Conservation (phyloP, 35 echinoderm and acorn worm genomes). For the Heliocidaris tuberculata region DNA sequence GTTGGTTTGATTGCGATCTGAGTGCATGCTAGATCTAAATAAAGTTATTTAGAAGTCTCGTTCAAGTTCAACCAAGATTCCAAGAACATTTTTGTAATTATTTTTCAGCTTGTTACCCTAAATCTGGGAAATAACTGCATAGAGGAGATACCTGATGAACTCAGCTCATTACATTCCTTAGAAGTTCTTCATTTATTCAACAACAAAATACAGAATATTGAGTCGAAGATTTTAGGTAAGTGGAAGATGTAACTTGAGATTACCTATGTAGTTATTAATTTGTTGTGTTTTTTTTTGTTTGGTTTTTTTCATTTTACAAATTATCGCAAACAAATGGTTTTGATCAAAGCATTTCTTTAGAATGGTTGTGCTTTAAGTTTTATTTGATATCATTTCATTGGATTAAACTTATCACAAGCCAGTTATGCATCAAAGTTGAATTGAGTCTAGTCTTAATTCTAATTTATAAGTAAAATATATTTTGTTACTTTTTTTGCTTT, state of each 20-base stretch:
- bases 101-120: background rate
- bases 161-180: background rate
- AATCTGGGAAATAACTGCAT: constrained; percentile 25
- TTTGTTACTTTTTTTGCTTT: background rate
- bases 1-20: too few relatives aligned
- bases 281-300: too few relatives aligned
- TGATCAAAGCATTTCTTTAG: too few relatives aligned
- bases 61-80: too few relatives aligned
- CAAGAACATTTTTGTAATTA: background rate
- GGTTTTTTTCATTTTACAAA: background rate
- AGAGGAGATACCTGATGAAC: constrained; percentile 1
- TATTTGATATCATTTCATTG: too few relatives aligned
- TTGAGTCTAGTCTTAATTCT: background rate
- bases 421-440: too few relatives aligned
- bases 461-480: background rate
- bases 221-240: constrained; percentile 21
- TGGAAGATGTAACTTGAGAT: background rate
- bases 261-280: background rate
- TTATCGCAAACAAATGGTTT: background rate
- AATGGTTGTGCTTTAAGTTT: too few relatives aligned
- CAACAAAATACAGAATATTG: constrained; percentile 26
- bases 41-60: too few relatives aligned
- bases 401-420: too few relatives aligned
- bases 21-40: too few relatives aligned
- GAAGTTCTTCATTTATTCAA: constrained; percentile 25